These are phyloP conservation scores for human (Homo sapiens) DNA, from an alignment of 2,113 vertebrate genomes.

Conservation along the genomic window DNA sequence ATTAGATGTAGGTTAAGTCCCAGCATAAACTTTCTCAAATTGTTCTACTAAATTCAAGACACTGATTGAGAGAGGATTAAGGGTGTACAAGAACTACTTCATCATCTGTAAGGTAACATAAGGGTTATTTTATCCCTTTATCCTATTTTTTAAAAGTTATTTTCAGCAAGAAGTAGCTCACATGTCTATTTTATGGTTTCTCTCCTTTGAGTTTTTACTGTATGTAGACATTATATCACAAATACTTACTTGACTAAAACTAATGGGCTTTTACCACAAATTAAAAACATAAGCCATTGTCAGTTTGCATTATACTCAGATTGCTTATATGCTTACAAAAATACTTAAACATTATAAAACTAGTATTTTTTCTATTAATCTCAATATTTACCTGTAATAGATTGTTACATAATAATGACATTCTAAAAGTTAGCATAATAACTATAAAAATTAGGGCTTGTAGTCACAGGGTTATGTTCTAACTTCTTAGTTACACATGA, in stretches of 20 bases:
- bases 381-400: neutral
- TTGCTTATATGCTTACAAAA: neutral
- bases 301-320: neutral
- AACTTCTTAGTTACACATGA: neutral
- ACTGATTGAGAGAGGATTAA: conserved; percentile 65
- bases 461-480: neutral
- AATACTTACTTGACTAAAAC: neutral
- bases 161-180: conserved; percentile 28
- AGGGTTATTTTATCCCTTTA: conserved; percentile 38
- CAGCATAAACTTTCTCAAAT: conserved; percentile 70
- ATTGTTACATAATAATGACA: neutral
- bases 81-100: conserved; percentile 43
- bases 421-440: neutral
- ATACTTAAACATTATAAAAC: neutral
- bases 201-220: neutral
- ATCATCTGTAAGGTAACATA: conserved; percentile 48
- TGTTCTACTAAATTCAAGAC: conserved; percentile 63
- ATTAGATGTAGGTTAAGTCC: conserved; percentile 74
- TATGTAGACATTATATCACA: neutral
- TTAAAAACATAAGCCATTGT: neutral
- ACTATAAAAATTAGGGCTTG: neutral
- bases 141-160: conserved; percentile 59
- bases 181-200: neutral
- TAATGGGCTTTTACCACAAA: neutral
- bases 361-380: neutral